phyloP scores from a whole-genome alignment of 2,888 invertebrate genomes.

The Torymus tubicola region DNA sequence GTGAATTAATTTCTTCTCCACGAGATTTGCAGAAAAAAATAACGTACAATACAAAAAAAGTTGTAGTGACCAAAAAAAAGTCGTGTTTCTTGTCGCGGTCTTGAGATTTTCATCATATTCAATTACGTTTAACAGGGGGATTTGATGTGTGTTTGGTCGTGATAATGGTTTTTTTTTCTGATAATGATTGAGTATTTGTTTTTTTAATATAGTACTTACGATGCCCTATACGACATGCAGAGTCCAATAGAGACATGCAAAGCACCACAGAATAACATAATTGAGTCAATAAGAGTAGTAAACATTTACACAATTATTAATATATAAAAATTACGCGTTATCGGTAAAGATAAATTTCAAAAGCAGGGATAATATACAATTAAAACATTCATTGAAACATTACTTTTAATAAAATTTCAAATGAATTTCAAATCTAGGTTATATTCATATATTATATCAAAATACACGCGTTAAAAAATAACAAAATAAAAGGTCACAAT shows the following conservation, averaged over 20 bases:
- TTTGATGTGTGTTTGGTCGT: conserved; percentile 31
- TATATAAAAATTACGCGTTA: too few relatives aligned
- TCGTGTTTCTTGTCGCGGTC: not conserved
- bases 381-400: too few relatives aligned
- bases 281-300: conserved; percentile 72
- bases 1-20: too few relatives aligned
- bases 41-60: too few relatives aligned
- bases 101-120: not conserved
- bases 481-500: not conserved
- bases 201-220: conserved; percentile 73
- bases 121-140: conserved; percentile 17
- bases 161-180: conserved; percentile 40
- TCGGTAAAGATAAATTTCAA: not conserved
- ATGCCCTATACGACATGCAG: conserved; percentile 76
- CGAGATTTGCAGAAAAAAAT: too few relatives aligned
- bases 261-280: conserved; percentile 75
- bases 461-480: too few relatives aligned
- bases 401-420: too few relatives aligned
- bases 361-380: not conserved
- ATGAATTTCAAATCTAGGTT: too few relatives aligned
- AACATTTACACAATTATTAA: conserved; percentile 67
- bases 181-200: conserved; percentile 54
- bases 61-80: not conserved
- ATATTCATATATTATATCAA: too few relatives aligned
- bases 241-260: conserved; percentile 76